These are phyloP conservation scores for Megaleporinus macrocephalus DNA, from an alignment of 2,113 vertebrate species.

Conservation along the genomic window DNA sequence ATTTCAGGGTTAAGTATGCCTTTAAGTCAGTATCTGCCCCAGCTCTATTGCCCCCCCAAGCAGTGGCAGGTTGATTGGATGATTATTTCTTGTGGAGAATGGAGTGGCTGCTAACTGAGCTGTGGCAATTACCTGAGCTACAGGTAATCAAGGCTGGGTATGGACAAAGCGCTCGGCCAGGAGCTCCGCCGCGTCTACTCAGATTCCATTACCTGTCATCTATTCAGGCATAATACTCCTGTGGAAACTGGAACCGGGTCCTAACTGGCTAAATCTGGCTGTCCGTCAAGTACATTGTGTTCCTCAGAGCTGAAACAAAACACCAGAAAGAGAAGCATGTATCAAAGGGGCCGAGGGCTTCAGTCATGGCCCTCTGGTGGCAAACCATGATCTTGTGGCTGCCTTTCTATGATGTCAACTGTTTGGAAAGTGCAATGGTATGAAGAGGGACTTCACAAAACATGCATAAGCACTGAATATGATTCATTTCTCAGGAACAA, in stretches of 20 bases:
- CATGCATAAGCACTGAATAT: too few relatives aligned
- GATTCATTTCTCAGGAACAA: too few relatives aligned
- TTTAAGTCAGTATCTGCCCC: constrained; percentile 22
- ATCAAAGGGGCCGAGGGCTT: constrained; percentile 72
- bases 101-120: constrained; percentile 88
- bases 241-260: constrained; percentile 90
- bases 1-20: neutral
- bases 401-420: constrained; percentile 16
- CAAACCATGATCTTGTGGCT: constrained; percentile 59
- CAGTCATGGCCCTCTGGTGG: constrained; percentile 63
- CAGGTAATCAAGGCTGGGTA: constrained; percentile 87
- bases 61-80: constrained; percentile 79
- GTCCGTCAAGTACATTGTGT: constrained; percentile 89
- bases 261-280: constrained; percentile 85
- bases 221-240: constrained; percentile 91
- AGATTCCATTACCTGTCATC: constrained; percentile 91
- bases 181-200: constrained; percentile 72
- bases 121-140: constrained; percentile 73
- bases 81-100: constrained; percentile 84
- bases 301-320: constrained; percentile 81
- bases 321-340: constrained; percentile 67
- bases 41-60: constrained; percentile 45
- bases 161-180: constrained; percentile 75
- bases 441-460: too few relatives aligned
- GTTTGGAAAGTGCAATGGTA: neutral